Evolutionary conservation across 92 coral and sea anemone genomes (phyloP), one percentile per base, ranked within the genome.

Genomic region (Siderastrea radians): DNA sequence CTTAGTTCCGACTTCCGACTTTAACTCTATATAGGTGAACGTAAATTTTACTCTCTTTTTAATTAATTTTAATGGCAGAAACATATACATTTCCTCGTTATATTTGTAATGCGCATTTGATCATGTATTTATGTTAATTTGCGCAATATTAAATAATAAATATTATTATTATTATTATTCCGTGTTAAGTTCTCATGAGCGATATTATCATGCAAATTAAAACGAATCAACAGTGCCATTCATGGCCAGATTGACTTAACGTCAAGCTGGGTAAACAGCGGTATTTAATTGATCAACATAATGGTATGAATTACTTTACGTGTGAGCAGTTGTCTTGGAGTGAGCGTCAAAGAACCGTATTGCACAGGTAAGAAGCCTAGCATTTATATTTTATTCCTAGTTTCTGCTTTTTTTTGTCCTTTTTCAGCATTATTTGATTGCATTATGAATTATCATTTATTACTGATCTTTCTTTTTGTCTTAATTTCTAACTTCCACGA

Each of bases 191-290:
- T 26, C 52, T 70, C 55, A 11, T 47, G 58, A n/a, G 19, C 2
- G 55, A 1, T 3, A 44, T 45, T 58, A 61, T 58, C 43, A 77
- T 77, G 68, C 68, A 62, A 78, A 61, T 78, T 6, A 0, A 45
- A 61, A 61, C 16, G 46, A 61, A 48, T 14, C 46, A 49, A 78
- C 44, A 63, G 38, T 26, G 47, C 14, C 58, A 61, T 46, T 67
- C 65, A 67, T n/a, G 2, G 44, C 7, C 48, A 44, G 44, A 54
- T 19, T 13, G 0, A 38, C 12, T 60, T 67, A 12, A 49, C 57
- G 61, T 54, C 19, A 68, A 47, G 75, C 84, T 80, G 75, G 12
- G 26, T 68, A 80, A 80, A 80, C 72, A 68, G 58, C 47, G 71
- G 14, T 43, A 2, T 67, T 66, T 2, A 52, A 64, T 50, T 46